Evolutionary conservation across 2,888 invertebrate genomes (phyloP), one percentile per base, ranked within the genome.

Genomic region (Lysandra coridon): DNA sequence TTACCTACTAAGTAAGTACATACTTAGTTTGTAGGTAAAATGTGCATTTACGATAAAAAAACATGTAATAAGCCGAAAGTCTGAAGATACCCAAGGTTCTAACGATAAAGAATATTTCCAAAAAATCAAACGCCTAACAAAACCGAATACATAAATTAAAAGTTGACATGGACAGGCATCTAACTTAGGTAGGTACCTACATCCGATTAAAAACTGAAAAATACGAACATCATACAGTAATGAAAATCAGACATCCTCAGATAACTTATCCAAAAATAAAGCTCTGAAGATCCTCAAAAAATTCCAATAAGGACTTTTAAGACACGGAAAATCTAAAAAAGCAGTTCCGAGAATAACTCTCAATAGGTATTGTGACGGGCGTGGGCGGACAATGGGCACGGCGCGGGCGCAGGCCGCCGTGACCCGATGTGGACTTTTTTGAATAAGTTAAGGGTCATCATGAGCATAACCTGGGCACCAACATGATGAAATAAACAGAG

Each of bases 311-410:
- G 69, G 69, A 69, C 69, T 33, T 17, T 12, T 33, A 33, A 69
- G 69, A 69, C 69, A 33, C 69, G 69, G 69, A 69, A 69, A 69
- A 33, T 17, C 69, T 17, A 23, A 10, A 10, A 23, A 64, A 64
- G 33, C 33, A 2, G 69, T 69, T 69, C 69, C 69, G 69, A 69
- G 69, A 69, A 69, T 14, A 33, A 69, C 69, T 69, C 69, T 69
- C 33, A 69, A 37, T 69, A 33, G 64, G 69, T 69, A 69, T 69
- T 69, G 69, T 69, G 69, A 33, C 30, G 64, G 30, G 64, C 33
- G 69, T 69, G 69, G 69, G 69, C 69, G 69, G 69, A 69, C 69
- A 69, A 69, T 69, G 69, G 30, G 33, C 33, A 33, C 69, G 33
- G 33, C 33, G 69, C 69, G 5, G 33, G 33, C 33, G 33, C 69